Conservation (phyloP, 2,888 invertebrate genomes). For the Leptopilina drosophilae region DNA sequence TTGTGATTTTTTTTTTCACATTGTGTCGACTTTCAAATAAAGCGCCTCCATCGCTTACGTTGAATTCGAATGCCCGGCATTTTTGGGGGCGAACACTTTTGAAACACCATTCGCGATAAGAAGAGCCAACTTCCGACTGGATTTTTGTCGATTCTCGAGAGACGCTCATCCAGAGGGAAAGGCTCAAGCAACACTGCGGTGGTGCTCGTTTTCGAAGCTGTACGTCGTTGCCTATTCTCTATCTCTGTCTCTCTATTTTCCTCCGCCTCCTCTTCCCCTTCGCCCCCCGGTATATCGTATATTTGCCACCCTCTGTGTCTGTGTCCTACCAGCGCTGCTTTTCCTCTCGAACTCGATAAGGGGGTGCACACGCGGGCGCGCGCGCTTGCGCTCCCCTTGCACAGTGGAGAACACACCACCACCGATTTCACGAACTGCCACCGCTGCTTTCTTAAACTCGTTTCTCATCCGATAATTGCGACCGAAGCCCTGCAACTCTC, state of each 20-base stretch:
- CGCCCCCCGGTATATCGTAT: conserved; percentile 52
- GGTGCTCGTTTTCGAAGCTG: conserved; percentile 53
- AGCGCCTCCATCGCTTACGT: background rate
- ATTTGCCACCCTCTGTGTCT: conserved; percentile 51
- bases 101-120: conserved; percentile 50
- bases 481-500: conserved; percentile 51
- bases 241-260: conserved; percentile 48
- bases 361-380: conserved; percentile 64
- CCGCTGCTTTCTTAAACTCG: conserved; percentile 65
- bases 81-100: background rate
- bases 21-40: conserved; percentile 14
- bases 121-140: background rate
- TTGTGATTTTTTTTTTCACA: conserved; percentile 49
- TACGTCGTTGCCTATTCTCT: conserved; percentile 60
- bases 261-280: conserved; percentile 45
- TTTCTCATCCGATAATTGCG: conserved; percentile 66
- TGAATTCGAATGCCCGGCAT: background rate
- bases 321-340: conserved; percentile 45
- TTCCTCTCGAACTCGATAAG: conserved; percentile 73
- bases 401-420: conserved; percentile 25
- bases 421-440: conserved; percentile 64
- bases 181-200: conserved; percentile 72
- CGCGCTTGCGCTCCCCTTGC: conserved; percentile 63
- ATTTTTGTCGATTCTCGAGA: background rate
- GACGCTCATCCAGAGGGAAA: conserved; percentile 62